Evolutionary conservation across 2,888 invertebrate species (phyloP).

Genomic region (Epicampocera succincta): DNA sequence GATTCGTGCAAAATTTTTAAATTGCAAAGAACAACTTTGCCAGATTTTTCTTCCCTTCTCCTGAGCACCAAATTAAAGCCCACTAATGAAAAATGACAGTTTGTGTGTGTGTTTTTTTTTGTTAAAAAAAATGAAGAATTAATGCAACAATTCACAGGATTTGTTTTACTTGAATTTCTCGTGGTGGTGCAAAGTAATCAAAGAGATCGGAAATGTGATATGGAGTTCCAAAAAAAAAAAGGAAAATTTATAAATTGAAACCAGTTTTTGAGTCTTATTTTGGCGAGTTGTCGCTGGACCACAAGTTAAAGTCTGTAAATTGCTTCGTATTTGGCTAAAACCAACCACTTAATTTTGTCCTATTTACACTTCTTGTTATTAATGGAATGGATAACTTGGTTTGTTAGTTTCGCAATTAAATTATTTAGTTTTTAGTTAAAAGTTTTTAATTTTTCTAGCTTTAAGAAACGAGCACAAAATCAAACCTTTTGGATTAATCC

Average conservation of each 20-base stretch:
- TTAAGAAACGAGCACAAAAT: conserved; percentile 69
- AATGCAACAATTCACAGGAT: background rate
- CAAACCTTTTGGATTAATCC: conserved; percentile 67
- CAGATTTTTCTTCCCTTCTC: background rate
- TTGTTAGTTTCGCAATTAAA: background rate
- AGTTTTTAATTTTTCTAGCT: conserved; percentile 40
- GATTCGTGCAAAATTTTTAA: background rate
- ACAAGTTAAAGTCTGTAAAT: no score
- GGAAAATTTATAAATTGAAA: no score
- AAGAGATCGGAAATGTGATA: no score
- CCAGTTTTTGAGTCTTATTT: no score
- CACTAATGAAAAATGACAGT: conserved; percentile 50
- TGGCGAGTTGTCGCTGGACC: no score
- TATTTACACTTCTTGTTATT: no score
- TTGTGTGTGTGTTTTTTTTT: conserved; percentile 11
- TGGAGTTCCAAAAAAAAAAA: no score
- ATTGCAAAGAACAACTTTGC: conserved; percentile 18
- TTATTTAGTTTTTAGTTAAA: conserved; percentile 6
- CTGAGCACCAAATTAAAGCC: background rate
- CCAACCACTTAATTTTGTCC: no score
- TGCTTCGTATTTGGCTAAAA: no score
- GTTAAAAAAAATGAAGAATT: background rate
- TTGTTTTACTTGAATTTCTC: background rate
- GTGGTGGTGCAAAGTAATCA: no score
- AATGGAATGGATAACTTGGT: conserved; percentile 42